These are phyloP conservation scores for Cololabis saira DNA, from an alignment of 2,113 vertebrate genomes.

Conservation along the genomic window DNA sequence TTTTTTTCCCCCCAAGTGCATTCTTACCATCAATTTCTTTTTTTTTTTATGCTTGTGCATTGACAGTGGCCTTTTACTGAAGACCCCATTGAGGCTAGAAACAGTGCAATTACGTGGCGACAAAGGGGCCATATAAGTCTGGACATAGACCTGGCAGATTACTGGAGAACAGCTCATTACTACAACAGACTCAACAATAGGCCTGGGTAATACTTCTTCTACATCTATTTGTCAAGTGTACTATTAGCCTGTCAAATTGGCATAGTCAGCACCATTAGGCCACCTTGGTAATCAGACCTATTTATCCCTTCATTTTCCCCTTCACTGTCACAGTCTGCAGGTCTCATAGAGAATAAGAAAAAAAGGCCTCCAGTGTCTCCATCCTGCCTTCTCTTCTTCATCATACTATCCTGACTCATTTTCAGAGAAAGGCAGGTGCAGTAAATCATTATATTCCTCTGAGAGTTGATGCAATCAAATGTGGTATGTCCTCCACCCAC, in stretches of 20 bases:
- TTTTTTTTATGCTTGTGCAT: slow-evolving; percentile 39
- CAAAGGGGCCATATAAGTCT: slow-evolving; percentile 60
- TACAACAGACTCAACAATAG: slow-evolving; percentile 74
- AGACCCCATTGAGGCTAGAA: slow-evolving; percentile 42
- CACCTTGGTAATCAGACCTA: slow-evolving; percentile 77
- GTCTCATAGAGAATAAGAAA: slow-evolving; percentile 31
- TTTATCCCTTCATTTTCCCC: slow-evolving; percentile 72
- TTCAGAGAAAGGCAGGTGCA: slow-evolving; percentile 57
- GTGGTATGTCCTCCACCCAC: slow-evolving; percentile 22
- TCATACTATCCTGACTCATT: slow-evolving; percentile 34
- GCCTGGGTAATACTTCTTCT: slow-evolving; percentile 64
- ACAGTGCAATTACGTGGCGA: slow-evolving; percentile 73
- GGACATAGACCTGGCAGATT: slow-evolving; percentile 73
- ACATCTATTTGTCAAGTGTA: slow-evolving; percentile 79
- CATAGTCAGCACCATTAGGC: slow-evolving; percentile 74
- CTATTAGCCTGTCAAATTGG: slow-evolving; percentile 80
- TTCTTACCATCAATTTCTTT: slow-evolving; percentile 33
- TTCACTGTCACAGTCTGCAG: slow-evolving; percentile 56
- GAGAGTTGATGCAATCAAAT: slow-evolving; percentile 49
- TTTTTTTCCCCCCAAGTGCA: slow-evolving; percentile 15
- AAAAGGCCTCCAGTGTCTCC: slow-evolving; percentile 19
- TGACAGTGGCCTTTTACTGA: slow-evolving; percentile 17
- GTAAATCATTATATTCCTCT: slow-evolving; percentile 43
- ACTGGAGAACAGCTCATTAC: slow-evolving; percentile 82
- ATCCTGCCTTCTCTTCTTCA: slow-evolving; percentile 16